These are phyloP conservation scores for Lordiphosa andalusiaca DNA, from an alignment of 2,888 invertebrate genomes.

Conservation along the genomic window DNA sequence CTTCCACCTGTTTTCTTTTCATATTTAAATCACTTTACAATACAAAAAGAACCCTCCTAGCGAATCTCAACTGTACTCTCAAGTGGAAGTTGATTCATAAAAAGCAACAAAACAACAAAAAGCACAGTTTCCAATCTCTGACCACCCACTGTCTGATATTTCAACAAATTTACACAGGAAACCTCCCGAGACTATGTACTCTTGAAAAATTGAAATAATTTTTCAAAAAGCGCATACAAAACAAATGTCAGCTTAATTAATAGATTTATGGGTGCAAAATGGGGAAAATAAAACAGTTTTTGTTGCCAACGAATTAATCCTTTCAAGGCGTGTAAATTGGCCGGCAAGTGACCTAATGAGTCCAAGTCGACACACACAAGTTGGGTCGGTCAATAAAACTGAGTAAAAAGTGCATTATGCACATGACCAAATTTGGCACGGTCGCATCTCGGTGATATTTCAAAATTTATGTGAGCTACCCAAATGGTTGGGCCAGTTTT, in stretches of 20 bases:
- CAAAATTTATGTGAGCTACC: conserved; percentile 62
- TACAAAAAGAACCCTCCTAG: background rate
- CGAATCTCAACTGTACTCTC: conserved; percentile 5
- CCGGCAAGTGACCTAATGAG: background rate
- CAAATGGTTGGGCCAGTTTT: conserved; percentile 33
- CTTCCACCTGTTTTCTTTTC: no score
- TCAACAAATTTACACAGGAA: conserved; percentile 67
- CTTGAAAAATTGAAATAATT: conserved; percentile 25
- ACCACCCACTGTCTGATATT: conserved; percentile 75
- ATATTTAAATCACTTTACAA: no score
- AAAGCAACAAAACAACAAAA: conserved; percentile 3
- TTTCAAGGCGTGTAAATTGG: conserved; percentile 75
- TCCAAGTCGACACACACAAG: conserved; percentile 1
- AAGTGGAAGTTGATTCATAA: conserved; percentile 35
- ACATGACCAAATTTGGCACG: conserved; percentile 57
- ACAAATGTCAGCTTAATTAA: conserved; percentile 77
- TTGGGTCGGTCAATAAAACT: conserved; percentile 71
- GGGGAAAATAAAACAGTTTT: conserved; percentile 23
- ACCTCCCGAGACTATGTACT: conserved; percentile 16
- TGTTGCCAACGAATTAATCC: conserved; percentile 79
- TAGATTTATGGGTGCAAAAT: conserved; percentile 77
- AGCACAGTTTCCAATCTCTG: conserved; percentile 50
- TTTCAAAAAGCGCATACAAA: conserved; percentile 37
- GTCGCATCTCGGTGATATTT: conserved; percentile 62
- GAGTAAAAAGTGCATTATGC: conserved; percentile 67